Conservation (phyloP, 2,888 invertebrate species). For the Orchestes rusci region DNA sequence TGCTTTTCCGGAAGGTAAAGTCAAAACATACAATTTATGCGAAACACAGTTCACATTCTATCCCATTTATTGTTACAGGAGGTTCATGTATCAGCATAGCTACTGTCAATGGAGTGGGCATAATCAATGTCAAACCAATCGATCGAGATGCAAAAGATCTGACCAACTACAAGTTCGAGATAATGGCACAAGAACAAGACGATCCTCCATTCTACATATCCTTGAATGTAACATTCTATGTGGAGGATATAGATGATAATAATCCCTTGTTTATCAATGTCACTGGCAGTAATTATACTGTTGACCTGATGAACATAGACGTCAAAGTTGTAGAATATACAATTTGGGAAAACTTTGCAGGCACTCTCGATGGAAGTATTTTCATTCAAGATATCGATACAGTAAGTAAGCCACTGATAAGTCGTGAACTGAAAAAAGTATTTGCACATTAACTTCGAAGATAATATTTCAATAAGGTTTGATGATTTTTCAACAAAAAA, state of each 20-base stretch:
- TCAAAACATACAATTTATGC: no score
- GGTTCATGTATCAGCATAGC: slow-evolving; percentile 31
- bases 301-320: slow-evolving; percentile 6
- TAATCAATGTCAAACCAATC: slow-evolving; percentile 36
- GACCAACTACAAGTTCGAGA: slow-evolving; percentile 29
- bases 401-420: no score
- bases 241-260: slow-evolving; percentile 61
- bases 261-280: slow-evolving; percentile 42
- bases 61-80: no score
- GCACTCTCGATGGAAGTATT: slow-evolving; percentile 46
- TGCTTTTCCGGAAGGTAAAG: no score
- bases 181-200: slow-evolving; percentile 39
- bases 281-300: not conserved
- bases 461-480: slow-evolving; percentile 1
- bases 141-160: slow-evolving; percentile 39
- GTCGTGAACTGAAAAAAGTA: no score
- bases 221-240: slow-evolving; percentile 36
- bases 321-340: slow-evolving; percentile 26
- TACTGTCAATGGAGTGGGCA: slow-evolving; percentile 28
- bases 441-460: no score
- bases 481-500: no score
- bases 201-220: slow-evolving; percentile 22
- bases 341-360: slow-evolving; percentile 49
- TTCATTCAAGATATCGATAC: slow-evolving; percentile 43
- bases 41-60: no score